A percentile compares a stretch with the other conserved stretches of the same genome.
Evolutionary conservation across 2,113 vertebrate species (phyloP).

Genomic region (Cyprinodon tularosa): DNA sequence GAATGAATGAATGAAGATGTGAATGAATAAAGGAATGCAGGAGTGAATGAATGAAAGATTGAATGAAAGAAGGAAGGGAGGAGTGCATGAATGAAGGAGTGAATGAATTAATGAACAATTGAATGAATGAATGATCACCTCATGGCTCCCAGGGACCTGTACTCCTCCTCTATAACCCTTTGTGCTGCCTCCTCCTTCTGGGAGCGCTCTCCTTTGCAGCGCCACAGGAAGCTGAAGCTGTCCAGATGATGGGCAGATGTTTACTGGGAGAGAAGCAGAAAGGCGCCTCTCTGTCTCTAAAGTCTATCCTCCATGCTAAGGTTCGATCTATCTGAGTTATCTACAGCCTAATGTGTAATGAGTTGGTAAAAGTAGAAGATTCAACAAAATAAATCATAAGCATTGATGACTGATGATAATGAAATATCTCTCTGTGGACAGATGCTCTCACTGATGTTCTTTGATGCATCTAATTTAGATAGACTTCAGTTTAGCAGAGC

Average conservation of each 20-base stretch:
- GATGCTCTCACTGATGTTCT: too few species aligned
- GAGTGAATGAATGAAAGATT: not conserved
- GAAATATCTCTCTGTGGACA: too few species aligned
- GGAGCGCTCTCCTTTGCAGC: not conserved
- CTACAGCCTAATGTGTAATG: too few species aligned
- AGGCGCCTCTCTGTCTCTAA: not conserved
- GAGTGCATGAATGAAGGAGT: not conserved
- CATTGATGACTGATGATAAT: too few species aligned
- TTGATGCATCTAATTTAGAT: too few species aligned
- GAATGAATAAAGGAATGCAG: rapidly evolving
- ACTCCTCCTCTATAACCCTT: slow-evolving; percentile 48
- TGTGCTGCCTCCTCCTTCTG: slow-evolving; percentile 22
- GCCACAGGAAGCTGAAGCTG: slow-evolving; percentile 47
- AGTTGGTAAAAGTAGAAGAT: too few species aligned
- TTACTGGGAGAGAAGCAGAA: not conserved
- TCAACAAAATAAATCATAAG: too few species aligned
- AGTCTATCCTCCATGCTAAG: not conserved
- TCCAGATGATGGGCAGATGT: not conserved
- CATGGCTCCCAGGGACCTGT: slow-evolving; percentile 42
- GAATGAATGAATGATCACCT: slow-evolving; percentile 30
- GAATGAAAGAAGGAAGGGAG: rapidly evolving
- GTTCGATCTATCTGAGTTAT: too few species aligned
- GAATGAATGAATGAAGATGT: not conserved
- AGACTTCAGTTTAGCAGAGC: too few species aligned
- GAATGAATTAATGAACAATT: not conserved